phyloP scores from a whole-genome alignment of 2,888 invertebrate genomes.

The Meloe dianella region DNA sequence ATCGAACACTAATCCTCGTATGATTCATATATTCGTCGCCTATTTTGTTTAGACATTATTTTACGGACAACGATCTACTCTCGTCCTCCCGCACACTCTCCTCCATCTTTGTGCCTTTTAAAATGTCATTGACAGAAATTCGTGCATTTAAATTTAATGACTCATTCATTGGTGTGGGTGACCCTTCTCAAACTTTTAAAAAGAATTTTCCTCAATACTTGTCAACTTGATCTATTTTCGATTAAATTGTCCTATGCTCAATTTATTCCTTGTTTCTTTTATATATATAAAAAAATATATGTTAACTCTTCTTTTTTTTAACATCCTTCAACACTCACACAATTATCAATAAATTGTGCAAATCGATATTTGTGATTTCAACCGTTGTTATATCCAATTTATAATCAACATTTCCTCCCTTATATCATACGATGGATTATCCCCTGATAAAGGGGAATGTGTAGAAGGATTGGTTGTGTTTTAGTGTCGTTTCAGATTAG shows the following conservation, averaged over 20 bases:
- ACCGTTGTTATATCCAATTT: neutral
- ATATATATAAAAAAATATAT: too few relatives aligned
- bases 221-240: neutral
- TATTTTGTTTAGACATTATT: neutral
- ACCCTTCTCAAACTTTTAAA: neutral
- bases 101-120: neutral
- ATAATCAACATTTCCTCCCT: neutral
- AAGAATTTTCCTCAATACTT: neutral
- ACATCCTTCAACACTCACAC: neutral
- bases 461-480: neutral
- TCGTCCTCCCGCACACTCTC: too few relatives aligned
- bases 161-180: neutral
- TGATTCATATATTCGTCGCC: neutral
- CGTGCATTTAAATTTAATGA: neutral
- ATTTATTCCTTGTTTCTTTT: neutral
- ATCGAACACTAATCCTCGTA: neutral
- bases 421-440: neutral
- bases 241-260: neutral
- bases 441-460: neutral
- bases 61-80: neutral
- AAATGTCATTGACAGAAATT: constrained; percentile 4
- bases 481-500: neutral
- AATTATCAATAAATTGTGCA: neutral
- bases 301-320: neutral
- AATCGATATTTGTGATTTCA: neutral